Evolutionary conservation across 2,888 invertebrate species (phyloP).

Genomic region (Beris morrisii): DNA sequence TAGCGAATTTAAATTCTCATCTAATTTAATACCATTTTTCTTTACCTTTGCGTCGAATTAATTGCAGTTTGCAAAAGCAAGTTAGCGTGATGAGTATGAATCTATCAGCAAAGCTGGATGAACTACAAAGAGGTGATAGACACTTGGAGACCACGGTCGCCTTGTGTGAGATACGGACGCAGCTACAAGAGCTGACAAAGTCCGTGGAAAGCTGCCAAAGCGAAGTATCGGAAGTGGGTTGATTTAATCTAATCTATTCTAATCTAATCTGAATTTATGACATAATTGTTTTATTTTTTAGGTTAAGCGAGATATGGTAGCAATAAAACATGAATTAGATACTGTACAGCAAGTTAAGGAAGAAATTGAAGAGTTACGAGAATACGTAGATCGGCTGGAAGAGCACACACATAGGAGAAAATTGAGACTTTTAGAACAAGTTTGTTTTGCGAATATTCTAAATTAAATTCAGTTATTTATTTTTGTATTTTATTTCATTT

Average conservation of each 20-base stretch:
- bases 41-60: background rate
- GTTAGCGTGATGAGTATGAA: conserved; percentile 98
- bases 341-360: conserved; percentile 94
- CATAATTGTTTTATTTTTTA: conserved; percentile 47
- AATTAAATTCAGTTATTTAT: background rate
- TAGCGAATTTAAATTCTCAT: background rate
- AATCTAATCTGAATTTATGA: background rate
- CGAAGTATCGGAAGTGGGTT: conserved; percentile 79
- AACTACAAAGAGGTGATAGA: conserved; percentile 86
- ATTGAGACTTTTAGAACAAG: conserved; percentile 89
- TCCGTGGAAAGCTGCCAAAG: conserved; percentile 94
- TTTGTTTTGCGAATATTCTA: conserved; percentile 52
- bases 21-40: background rate
- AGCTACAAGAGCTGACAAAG: conserved; percentile 90
- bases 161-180: conserved; percentile 89
- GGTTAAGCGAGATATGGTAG: conserved; percentile 93
- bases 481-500: background rate
- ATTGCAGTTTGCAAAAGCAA: conserved; percentile 90
- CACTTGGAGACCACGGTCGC: conserved; percentile 92
- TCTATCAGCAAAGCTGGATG: conserved; percentile 91
- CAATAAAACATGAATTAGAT: conserved; percentile 91
- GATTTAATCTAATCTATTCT: conserved; percentile 11
- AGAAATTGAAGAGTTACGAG: conserved; percentile 89
- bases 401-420: conserved; percentile 89
- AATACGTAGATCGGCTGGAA: conserved; percentile 89